These are phyloP conservation scores for Trogon melanurus DNA, from an alignment of 2,113 vertebrate species.

Conservation along the genomic window DNA sequence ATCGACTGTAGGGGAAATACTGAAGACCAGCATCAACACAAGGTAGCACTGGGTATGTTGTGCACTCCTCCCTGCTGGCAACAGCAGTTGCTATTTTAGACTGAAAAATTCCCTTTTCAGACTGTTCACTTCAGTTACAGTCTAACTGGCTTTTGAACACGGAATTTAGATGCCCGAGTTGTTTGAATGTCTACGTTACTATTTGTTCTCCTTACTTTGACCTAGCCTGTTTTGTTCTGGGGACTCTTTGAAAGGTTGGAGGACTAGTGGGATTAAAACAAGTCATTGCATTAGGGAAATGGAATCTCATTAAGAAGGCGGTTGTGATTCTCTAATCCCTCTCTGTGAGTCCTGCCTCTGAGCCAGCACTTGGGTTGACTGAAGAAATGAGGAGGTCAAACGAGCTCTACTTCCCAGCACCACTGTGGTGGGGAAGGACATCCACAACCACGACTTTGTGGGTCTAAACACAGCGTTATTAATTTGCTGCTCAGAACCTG, in stretches of 20 bases:
- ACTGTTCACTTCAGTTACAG: background rate
- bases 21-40: background rate
- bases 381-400: background rate
- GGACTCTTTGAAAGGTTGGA: background rate
- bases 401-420: fast-evolving
- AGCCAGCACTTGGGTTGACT: background rate
- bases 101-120: background rate
- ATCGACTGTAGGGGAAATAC: background rate
- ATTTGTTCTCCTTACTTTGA: background rate
- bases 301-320: background rate
- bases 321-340: background rate
- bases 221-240: background rate
- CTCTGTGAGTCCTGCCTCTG: background rate
- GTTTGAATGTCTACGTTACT: background rate
- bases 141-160: background rate
- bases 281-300: background rate
- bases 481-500: background rate
- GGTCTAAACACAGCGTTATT: background rate
- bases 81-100: background rate
- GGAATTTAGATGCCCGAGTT: background rate
- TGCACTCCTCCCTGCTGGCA: background rate
- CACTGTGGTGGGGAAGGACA: background rate
- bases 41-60: fast-evolving
- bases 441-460: background rate
- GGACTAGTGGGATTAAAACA: background rate